Evolutionary conservation across 2,113 vertebrate species (phyloP), one percentile per base, ranked within the genome.

Genomic region (Trogon melanurus): DNA sequence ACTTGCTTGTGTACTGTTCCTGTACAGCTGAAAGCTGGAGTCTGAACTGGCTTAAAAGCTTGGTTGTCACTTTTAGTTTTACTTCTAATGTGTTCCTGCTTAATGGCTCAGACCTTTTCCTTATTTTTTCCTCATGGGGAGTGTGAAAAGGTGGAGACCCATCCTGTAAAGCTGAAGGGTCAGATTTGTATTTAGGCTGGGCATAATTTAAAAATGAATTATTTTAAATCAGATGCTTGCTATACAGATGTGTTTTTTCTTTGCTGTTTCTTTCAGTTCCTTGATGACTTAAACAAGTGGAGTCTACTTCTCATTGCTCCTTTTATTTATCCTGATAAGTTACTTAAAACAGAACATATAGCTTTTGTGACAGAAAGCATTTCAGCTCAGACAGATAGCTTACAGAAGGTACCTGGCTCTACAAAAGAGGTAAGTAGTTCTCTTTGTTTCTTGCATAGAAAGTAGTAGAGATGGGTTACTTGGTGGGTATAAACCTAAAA

Each of bases 241-340:
- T 58, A 3, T 21, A 8, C 50, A 45, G 44, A 22, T 32, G 70
- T 47, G 44, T 3, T 18, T 74, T 34, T 89, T 29, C 74, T 89
- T 91, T 87, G 72, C 45, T 36, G 1, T 79, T 96, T 72, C 48
- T 78, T 88, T 54, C 93, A 99, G 99, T 98, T 95, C 41, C 98
- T 98, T 61, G 98, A 98, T 51, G 99, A 99, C 88, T 97, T 99
- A 79, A 99, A 97, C 98, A 98, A 98, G 67, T 99, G 99, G 99
- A 99, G 98, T 8, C 87, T 98, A 3, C 95, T 98, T 66, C 91
- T 98, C 13, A 78, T 97, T 30, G 97, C 99, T 44, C 98, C 98
- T 41, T 83, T 98, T 36, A 16, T 97, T 67, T 91, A 51, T 90
- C 50, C 94, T 16, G 97, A 96, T 54, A 57, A 79, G 56, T 61